phyloP scores from a whole-genome alignment of 2,113 vertebrate species.

The Boleophthalmus pectinirostris region DNA sequence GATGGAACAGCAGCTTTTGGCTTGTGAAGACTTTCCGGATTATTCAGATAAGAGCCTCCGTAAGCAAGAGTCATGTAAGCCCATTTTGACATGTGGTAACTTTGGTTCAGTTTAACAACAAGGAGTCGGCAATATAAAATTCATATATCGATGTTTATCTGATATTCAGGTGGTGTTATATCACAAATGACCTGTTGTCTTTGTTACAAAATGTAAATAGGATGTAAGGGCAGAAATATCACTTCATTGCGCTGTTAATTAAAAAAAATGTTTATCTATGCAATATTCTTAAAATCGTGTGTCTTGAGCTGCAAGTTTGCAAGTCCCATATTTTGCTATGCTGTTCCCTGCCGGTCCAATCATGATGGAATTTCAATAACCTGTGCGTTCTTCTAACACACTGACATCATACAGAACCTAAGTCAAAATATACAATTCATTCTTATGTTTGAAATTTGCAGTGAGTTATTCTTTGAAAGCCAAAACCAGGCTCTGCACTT shows the following conservation, averaged over 20 bases:
- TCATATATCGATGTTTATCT: neutral
- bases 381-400: conserved; percentile 1
- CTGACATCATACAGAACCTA: conserved; percentile 6
- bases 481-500: conserved; percentile 12
- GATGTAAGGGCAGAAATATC: neutral
- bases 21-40: neutral
- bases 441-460: conserved; percentile 4
- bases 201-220: too few relatives aligned
- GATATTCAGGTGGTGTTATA: neutral
- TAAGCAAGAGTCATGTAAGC: neutral
- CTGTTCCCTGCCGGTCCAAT: conserved; percentile 7
- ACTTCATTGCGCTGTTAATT: neutral
- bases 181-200: neutral
- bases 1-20: conserved; percentile 16
- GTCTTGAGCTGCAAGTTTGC: conserved; percentile 6
- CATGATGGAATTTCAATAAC: conserved; percentile 1
- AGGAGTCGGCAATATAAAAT: neutral
- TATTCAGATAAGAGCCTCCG: neutral
- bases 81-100: neutral
- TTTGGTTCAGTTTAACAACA: neutral
- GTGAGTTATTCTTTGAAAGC: conserved; percentile 8
- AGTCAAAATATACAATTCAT: conserved; percentile 1
- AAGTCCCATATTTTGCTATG: neutral
- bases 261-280: too few relatives aligned
- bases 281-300: too few relatives aligned